Base-by-base conservation (phyloP, 2,797 vertebrate genomes). In the Sebastes minor region DNA sequence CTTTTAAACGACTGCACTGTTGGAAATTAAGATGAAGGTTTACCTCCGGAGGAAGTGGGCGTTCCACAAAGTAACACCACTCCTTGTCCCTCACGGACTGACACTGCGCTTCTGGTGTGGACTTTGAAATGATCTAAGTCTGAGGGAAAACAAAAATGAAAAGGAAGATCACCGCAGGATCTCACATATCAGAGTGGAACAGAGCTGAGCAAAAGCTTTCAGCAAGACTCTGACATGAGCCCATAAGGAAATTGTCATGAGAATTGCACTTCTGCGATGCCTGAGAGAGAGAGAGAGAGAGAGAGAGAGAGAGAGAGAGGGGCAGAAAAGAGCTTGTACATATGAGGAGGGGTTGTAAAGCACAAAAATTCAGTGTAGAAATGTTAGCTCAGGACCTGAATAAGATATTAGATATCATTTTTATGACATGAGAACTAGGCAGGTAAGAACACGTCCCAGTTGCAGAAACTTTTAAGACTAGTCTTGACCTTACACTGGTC, bases 81-180 rank as follows among this genome's bases (percentile, higher is more conserved):
- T 13, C 98, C 98, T 92, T 99, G 98, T 49, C 98, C 98, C 83
- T 98, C 97, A n/a, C 98, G 96, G 64, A 99, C 98, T 0, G 97
- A 99, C 86, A 99, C 98, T 0, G 96, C 94, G 3, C 97, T 98
- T 88, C 97, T 96, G 81, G 94, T 96, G 82, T 96, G 97, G 68
- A 91, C 96, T 95, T 97, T 96, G 85, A 97, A 96, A 94, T 94
- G 96, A 91, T 99, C 97, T 63, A 96, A 95, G 91, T 98, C 98
- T 99, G 91, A 23, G 28, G 59, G 66, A 18, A 46, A 27, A 64
- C 30, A 7, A 13, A 46, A 74, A 74, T 35, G n/a, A 71, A 79
- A 77, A 75, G 55, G 35, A 61, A 80, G 62, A 79, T 85, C 80
- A 89, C 57, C 2, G 7, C 74, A 66, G 77, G 73, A 89, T 84